phyloP scores from a whole-genome alignment of 2,888 invertebrate species.

The Stenchaetothrips biformis region DNA sequence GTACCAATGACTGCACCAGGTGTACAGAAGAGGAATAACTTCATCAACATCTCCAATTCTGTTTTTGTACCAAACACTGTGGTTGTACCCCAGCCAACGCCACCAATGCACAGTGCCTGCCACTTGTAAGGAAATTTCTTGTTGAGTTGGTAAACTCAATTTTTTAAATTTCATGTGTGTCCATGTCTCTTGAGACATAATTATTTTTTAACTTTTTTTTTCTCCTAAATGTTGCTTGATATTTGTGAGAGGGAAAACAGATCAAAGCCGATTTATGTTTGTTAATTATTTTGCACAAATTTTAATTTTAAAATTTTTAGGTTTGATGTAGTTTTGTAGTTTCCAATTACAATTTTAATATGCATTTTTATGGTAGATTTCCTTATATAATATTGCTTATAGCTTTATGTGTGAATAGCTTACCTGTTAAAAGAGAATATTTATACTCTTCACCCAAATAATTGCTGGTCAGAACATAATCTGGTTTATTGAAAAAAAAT shows the following conservation, averaged over 20 bases:
- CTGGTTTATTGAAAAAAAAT: not conserved
- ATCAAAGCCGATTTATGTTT: not conserved
- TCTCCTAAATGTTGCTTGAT: not conserved
- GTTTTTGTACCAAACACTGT: not conserved
- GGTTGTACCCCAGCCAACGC: slow-evolving; percentile 4
- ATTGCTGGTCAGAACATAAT: not conserved
- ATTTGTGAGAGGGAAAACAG: slow-evolving; percentile 2
- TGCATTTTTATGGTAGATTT: not conserved
- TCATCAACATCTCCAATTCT: not conserved
- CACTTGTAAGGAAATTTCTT: slow-evolving; percentile 3
- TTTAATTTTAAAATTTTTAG: not conserved
- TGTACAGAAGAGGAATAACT: not conserved
- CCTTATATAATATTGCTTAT: slow-evolving; percentile 3
- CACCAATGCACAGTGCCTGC: not conserved
- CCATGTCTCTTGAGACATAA: not conserved
- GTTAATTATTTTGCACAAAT: not conserved
- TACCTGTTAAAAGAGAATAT: not conserved
- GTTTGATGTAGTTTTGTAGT: slow-evolving; percentile 8
- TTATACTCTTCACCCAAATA: not conserved
- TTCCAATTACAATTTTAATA: not conserved
- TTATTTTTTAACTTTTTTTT: not conserved
- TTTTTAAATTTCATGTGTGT: not conserved
- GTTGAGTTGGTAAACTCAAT: slow-evolving; percentile 19
- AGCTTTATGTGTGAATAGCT: slow-evolving; percentile 12
- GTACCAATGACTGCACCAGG: not conserved